A percentile compares a stretch with the other conserved stretches of the same genome.
These are phyloP conservation scores for Silurus meridionalis DNA, from an alignment of 2,113 vertebrate species.

Conservation along the genomic window DNA sequence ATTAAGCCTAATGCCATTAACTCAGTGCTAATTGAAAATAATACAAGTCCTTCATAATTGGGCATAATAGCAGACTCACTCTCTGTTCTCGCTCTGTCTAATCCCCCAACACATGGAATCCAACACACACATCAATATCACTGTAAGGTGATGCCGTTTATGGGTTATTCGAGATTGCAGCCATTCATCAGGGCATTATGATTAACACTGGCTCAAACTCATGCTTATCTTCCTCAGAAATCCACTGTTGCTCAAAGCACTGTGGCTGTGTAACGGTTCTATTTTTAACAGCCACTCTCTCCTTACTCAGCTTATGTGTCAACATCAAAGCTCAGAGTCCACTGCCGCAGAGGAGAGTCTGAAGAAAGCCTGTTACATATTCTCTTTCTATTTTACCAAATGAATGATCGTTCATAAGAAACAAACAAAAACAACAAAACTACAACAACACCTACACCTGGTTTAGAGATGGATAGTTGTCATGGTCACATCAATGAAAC, in stretches of 20 bases:
- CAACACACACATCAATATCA: not conserved
- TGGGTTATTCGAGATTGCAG: slow-evolving; percentile 8
- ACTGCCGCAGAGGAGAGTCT: slow-evolving; percentile 14
- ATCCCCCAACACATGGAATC: slow-evolving; percentile 5
- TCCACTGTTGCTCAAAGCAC: slow-evolving; percentile 28
- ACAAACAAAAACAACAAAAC: not conserved
- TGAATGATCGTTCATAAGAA: not conserved
- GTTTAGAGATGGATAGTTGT: not conserved
- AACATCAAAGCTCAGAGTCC: slow-evolving; percentile 44
- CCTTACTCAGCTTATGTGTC: slow-evolving; percentile 49
- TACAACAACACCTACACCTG: not conserved
- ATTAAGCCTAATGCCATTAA: slow-evolving; percentile 42
- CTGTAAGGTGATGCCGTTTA: slow-evolving; percentile 16
- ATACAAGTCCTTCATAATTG: slow-evolving; percentile 41
- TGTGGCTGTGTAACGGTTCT: slow-evolving; percentile 28
- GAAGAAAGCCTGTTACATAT: not conserved
- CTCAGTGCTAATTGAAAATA: slow-evolving; percentile 30
- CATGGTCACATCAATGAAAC: not conserved
- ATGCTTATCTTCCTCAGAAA: slow-evolving; percentile 42
- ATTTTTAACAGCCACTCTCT: slow-evolving; percentile 45
- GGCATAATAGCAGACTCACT: slow-evolving; percentile 17
- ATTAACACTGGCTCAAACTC: slow-evolving; percentile 38
- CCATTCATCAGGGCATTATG: slow-evolving; percentile 35
- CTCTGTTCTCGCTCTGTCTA: not conserved
- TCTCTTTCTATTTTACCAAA: slow-evolving; percentile 20